Evolutionary conservation across 1,140 invertebrate genomes (phyloP), one percentile per base, ranked within the genome.

Genomic region (Phortica variegata): DNA sequence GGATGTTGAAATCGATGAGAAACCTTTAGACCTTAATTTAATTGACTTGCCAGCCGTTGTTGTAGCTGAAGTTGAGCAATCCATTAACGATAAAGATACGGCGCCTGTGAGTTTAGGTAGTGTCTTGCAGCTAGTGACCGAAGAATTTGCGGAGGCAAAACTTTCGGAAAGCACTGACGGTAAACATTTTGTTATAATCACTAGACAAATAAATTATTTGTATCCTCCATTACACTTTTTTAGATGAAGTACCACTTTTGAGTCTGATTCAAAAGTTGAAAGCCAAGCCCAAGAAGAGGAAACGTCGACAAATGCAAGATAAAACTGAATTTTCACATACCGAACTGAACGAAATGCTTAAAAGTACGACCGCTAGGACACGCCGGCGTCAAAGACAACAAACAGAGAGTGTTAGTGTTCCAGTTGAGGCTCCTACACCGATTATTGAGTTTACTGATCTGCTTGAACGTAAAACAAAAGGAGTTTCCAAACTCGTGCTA

Each of bases 11-110:
- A 19, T 38, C 5, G 36, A 38, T 29, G 63, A 68, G 33, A 68
- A 68, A 23, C 63, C 63, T 0, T 19, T 68, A 21, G 63, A 68
- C 29, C 54, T 69, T 31, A 69, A 68, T 46, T 57, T 68, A 2
- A 60, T 26, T 26, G 10, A 47, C n/a, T 43, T 68, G 40, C 45
- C 68, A 15, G n/a, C n/a, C n/a, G n/a, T n/a, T n/a, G n/a, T n/a
- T n/a, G n/a, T n/a, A n/a, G n/a, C n/a, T n/a, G n/a, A n/a, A n/a
- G n/a, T n/a, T n/a, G n/a, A n/a, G n/a, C n/a, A n/a, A n/a, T n/a
- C n/a, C n/a, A n/a, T n/a, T n/a, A n/a, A n/a, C n/a, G n/a, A n/a
- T n/a, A n/a, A n/a, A n/a, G n/a, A n/a, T n/a, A n/a, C n/a, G n/a
- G n/a, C n/a, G n/a, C n/a, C n/a, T n/a, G n/a, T n/a, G n/a, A n/a